Conservation (phyloP, 2,888 invertebrate species). For the Lacanobia wlatinum region DNA sequence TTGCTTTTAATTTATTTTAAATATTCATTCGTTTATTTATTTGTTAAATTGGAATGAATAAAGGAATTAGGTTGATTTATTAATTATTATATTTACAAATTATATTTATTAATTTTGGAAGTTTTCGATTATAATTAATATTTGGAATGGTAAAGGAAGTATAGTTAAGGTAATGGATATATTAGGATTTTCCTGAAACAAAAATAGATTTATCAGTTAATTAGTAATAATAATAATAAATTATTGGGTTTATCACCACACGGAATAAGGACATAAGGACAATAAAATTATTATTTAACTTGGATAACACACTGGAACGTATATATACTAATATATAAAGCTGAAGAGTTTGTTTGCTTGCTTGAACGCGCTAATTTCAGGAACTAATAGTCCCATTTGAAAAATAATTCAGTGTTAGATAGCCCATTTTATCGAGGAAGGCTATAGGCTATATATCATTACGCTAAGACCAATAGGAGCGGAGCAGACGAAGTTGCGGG, state of each 20-base stretch:
- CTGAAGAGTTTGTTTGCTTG: no score
- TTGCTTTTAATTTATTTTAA: conserved; percentile 25
- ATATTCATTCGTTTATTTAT: conserved; percentile 37
- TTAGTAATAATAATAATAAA: not conserved
- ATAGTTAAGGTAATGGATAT: conserved; percentile 73
- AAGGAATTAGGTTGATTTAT: conserved; percentile 36
- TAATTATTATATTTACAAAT: conserved; percentile 27
- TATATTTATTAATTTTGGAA: conserved; percentile 38
- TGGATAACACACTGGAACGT: no score
- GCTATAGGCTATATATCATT: no score
- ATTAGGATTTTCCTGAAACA: conserved; percentile 60
- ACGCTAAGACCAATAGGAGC: no score
- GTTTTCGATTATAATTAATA: conserved; percentile 31
- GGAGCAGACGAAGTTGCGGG: no score
- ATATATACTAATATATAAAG: no score
- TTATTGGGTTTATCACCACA: not conserved
- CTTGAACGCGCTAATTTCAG: no score
- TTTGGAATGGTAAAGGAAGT: conserved; percentile 65
- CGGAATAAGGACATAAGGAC: conserved; percentile 3
- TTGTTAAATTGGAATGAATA: conserved; percentile 62
- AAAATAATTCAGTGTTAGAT: no score
- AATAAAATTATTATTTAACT: no score
- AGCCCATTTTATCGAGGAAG: no score
- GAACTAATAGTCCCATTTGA: no score
- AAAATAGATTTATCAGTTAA: conserved; percentile 25